phyloP scores from a whole-genome alignment of 2,113 vertebrate genomes.

The Poeciliopsis occidentalis region DNA sequence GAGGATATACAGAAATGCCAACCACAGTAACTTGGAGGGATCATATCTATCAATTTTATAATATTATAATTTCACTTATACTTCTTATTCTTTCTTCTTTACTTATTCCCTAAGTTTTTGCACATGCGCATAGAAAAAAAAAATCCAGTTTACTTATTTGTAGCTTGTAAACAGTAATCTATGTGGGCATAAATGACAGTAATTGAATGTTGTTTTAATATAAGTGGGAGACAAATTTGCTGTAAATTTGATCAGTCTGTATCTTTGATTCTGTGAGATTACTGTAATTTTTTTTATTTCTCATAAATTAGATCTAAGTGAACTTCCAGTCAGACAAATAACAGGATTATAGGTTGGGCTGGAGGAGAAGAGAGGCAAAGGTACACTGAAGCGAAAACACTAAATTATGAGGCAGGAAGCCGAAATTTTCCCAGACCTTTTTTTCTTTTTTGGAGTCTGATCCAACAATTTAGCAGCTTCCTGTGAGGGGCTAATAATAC shows the following conservation, averaged over 20 bases:
- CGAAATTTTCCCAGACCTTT: conserved; percentile 76
- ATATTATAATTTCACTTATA: too few species aligned
- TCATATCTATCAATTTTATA: conserved; percentile 33
- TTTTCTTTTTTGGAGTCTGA: conserved; percentile 45
- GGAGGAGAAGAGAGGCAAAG: conserved; percentile 26
- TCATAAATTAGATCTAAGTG: conserved; percentile 59
- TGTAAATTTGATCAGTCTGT: neutral
- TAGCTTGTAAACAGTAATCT: too few species aligned
- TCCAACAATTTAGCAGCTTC: conserved; percentile 70
- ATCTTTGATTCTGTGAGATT: neutral
- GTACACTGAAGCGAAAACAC: conserved; percentile 42
- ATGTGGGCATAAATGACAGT: neutral
- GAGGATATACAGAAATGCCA: conserved; percentile 47
- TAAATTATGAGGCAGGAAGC: conserved; percentile 67
- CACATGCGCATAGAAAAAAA: too few species aligned
- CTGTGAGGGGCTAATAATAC: conserved; percentile 76
- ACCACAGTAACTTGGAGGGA: conserved; percentile 24
- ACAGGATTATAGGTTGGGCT: conserved; percentile 5
- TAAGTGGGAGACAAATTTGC: neutral
- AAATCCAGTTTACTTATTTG: neutral
- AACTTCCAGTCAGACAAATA: conserved; percentile 53
- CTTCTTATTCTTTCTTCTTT: too few species aligned
- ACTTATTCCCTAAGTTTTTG: too few species aligned
- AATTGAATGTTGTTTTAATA: neutral
- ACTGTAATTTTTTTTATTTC: neutral